Conservation (phyloP, 2,113 vertebrate genomes). For the Copsychus sechellarum region DNA sequence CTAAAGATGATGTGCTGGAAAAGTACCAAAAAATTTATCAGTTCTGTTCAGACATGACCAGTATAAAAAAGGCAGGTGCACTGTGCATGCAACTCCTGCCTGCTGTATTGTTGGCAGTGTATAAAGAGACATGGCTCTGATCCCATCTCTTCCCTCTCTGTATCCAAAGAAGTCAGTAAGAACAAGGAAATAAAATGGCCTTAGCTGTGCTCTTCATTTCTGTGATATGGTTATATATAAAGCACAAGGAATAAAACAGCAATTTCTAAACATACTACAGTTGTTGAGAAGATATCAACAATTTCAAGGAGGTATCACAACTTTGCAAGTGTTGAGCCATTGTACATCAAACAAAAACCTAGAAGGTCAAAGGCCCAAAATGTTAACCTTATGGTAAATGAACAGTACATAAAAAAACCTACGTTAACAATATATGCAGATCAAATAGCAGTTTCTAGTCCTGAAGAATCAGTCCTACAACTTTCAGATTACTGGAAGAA, state of each 20-base stretch:
- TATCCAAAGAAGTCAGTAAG: not conserved
- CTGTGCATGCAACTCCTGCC: not conserved
- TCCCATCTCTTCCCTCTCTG: not conserved
- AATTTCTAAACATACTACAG: not conserved
- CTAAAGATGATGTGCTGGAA: not conserved
- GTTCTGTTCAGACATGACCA: not conserved
- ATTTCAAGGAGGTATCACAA: not conserved
- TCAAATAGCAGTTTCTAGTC: not conserved
- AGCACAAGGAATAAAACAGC: not conserved
- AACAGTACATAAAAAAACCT: fast-evolving
- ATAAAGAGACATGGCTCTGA: not conserved
- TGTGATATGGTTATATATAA: not conserved
- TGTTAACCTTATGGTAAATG: not conserved
- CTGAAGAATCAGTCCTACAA: not conserved
- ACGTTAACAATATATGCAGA: not conserved
- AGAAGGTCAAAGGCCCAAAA: not conserved
- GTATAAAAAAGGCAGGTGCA: not conserved
- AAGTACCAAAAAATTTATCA: not conserved
- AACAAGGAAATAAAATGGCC: not conserved
- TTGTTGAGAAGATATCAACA: not conserved
- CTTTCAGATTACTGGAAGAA: not conserved
- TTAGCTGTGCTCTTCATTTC: not conserved
- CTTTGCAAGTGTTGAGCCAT: not conserved
- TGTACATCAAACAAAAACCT: not conserved
- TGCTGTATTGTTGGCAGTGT: not conserved